Conservation (phyloP, 2,888 invertebrate species). For the Matsumyia berberina region DNA sequence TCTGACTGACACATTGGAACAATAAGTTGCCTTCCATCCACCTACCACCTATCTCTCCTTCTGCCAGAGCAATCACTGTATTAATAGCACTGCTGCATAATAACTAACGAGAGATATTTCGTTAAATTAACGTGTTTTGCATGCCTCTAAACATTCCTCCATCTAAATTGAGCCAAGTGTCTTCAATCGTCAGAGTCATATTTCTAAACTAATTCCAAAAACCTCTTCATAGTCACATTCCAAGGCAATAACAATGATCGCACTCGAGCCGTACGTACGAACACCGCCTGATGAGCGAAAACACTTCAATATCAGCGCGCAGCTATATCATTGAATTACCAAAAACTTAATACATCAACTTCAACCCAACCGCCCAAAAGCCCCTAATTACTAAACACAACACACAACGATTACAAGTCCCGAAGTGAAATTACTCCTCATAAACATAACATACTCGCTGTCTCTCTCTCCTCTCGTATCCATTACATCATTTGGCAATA, state of each 20-base stretch:
- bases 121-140: no score
- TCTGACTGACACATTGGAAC: no score
- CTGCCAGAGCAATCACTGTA: no score
- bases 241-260: conserved; percentile 28
- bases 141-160: no score
- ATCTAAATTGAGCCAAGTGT: no score
- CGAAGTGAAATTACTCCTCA: conserved; percentile 34
- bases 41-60: no score
- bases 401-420: conserved; percentile 28
- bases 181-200: background rate
- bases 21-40: no score
- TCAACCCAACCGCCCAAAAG: conserved; percentile 7
- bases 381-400: conserved; percentile 61
- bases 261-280: background rate
- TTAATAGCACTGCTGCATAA: no score
- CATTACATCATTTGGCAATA: conserved; percentile 41
- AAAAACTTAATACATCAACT: conserved; percentile 40
- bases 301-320: conserved; percentile 7
- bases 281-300: conserved; percentile 1
- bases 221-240: conserved; percentile 10
- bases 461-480: background rate
- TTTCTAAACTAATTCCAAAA: background rate
- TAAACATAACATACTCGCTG: conserved; percentile 43
- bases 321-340: conserved; percentile 26
- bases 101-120: no score